A percentile compares a stretch with the other conserved stretches of the same genome.
phyloP scores from a whole-genome alignment of 2,113 vertebrate genomes.

The Gorsachius goisagi region DNA sequence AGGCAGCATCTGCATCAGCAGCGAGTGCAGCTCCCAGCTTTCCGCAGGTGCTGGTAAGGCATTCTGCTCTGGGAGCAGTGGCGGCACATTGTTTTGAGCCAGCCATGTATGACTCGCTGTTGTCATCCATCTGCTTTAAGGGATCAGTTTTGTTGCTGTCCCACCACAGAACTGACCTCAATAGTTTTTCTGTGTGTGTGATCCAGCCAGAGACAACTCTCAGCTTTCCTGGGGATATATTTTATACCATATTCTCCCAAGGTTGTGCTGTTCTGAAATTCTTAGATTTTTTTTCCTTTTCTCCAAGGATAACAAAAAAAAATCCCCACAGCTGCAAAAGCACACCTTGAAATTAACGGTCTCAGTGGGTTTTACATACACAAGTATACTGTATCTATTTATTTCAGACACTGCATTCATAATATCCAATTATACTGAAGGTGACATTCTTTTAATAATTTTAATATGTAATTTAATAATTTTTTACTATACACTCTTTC shows the following conservation, averaged over 20 bases:
- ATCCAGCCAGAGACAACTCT: background rate
- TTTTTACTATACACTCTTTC: background rate
- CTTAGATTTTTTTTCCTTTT: background rate
- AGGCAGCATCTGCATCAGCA: background rate
- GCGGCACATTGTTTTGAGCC: background rate
- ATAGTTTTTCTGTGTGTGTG: background rate
- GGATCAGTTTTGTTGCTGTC: background rate
- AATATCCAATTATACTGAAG: background rate
- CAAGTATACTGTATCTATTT: background rate
- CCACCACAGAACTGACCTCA: background rate
- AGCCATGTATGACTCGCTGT: background rate
- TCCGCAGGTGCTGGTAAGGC: background rate
- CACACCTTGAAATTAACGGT: background rate
- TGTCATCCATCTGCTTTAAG: background rate
- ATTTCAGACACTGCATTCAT: background rate
- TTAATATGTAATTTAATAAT: background rate
- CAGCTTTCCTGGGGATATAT: background rate
- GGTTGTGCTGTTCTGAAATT: background rate
- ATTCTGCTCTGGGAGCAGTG: background rate
- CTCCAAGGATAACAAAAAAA: background rate
- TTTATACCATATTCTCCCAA: background rate
- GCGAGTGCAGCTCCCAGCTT: background rate
- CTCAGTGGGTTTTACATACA: background rate
- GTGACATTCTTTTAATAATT: background rate
- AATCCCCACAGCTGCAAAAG: background rate